phyloP scores from a whole-genome alignment of 2,888 invertebrate genomes.

The Diabrotica balteata region DNA sequence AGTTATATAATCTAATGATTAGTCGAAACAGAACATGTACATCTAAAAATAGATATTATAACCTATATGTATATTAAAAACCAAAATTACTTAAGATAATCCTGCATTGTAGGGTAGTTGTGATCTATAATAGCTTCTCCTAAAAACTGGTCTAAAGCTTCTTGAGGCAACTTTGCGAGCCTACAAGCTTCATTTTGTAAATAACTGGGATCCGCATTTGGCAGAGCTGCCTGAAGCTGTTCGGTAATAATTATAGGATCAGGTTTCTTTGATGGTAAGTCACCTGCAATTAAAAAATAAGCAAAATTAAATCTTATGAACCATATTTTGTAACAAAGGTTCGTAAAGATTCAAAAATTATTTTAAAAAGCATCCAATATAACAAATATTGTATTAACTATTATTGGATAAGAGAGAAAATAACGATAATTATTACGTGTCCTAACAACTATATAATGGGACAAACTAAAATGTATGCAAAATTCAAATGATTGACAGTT shows the following conservation, averaged over 20 bases:
- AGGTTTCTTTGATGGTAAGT: slow-evolving; percentile 22
- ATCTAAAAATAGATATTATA: slow-evolving; percentile 6
- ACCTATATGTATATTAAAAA: slow-evolving; percentile 13
- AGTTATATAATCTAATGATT: too few relatives aligned
- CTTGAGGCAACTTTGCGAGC: slow-evolving; percentile 42
- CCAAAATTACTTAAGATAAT: slow-evolving; percentile 53
- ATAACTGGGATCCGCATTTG: slow-evolving; percentile 54
- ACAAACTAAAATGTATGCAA: too few relatives aligned
- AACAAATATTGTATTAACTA: too few relatives aligned
- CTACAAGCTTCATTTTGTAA: slow-evolving; percentile 49
- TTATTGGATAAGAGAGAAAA: too few relatives aligned
- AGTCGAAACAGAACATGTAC: too few relatives aligned
- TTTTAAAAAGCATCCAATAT: too few relatives aligned
- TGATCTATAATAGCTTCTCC: slow-evolving; percentile 49
- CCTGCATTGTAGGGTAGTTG: slow-evolving; percentile 55
- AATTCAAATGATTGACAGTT: too few relatives aligned
- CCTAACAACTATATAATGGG: too few relatives aligned
- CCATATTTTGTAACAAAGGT: too few relatives aligned
- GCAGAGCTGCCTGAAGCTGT: slow-evolving; percentile 51
- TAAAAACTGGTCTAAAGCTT: slow-evolving; percentile 48
- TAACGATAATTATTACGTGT: too few relatives aligned
- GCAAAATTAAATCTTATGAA: too few relatives aligned
- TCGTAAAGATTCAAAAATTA: too few relatives aligned
- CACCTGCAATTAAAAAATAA: background rate
- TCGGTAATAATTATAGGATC: slow-evolving; percentile 42